These are phyloP conservation scores for Coracopsis vasa DNA, from an alignment of 2,113 vertebrate species.

Conservation along the genomic window DNA sequence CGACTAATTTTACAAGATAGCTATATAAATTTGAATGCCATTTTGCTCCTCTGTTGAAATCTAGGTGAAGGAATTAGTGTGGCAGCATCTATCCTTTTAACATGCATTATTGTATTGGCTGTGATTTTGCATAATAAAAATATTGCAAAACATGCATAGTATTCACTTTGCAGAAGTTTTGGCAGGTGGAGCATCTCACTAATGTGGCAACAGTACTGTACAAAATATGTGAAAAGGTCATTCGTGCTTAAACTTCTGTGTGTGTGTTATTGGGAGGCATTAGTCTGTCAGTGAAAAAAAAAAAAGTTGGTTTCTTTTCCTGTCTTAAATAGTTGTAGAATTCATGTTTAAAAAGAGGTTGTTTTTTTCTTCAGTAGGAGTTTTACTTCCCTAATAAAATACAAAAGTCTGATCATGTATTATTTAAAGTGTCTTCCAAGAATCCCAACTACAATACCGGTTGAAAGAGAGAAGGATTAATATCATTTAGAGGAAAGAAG, in stretches of 20 bases:
- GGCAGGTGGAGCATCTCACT: not conserved
- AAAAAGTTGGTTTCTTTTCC: not conserved
- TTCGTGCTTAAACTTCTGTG: not conserved
- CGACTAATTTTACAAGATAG: not conserved
- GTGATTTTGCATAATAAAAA: not conserved
- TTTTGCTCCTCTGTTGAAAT: not conserved
- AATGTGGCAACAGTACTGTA: not conserved
- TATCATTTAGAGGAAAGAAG: conserved; percentile 51
- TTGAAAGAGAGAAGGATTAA: conserved; percentile 34
- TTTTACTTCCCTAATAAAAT: not conserved
- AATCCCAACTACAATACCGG: not conserved
- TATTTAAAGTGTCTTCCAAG: conserved; percentile 14
- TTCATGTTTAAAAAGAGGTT: not conserved
- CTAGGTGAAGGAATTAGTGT: not conserved
- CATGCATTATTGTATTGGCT: not conserved
- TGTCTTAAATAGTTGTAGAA: not conserved
- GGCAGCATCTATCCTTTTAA: not conserved
- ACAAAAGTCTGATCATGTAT: not conserved
- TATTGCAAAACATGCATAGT: not conserved
- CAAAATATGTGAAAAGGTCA: not conserved
- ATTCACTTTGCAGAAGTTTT: not conserved
- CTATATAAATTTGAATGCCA: not conserved
- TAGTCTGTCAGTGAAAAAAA: not conserved
- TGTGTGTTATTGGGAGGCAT: not conserved
- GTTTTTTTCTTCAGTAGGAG: not conserved